A percentile compares a stretch with the other conserved stretches of the same genome.
Conservation (phyloP, 1,140 invertebrate species). For the Agrypnia vestita region DNA sequence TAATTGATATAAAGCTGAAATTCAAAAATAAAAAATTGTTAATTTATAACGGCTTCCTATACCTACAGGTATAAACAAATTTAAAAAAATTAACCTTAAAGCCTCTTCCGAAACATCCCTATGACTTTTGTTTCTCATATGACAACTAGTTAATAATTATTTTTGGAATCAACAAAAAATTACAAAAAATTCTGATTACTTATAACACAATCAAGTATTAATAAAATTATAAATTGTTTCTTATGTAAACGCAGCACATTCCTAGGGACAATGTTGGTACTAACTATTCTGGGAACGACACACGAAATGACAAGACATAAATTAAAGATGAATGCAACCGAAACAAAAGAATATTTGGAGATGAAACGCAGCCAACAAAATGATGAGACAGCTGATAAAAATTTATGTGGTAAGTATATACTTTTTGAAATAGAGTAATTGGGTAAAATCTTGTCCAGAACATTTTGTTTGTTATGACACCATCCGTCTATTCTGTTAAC, state of each 20-base stretch:
- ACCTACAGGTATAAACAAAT: too few species aligned
- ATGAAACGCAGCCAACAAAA: background rate
- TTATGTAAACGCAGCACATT: constrained; percentile 3
- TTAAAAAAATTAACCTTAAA: background rate
- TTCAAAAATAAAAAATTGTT: too few species aligned
- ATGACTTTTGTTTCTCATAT: background rate
- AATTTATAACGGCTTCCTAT: too few species aligned
- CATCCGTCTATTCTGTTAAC: too few species aligned
- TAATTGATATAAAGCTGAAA: too few species aligned
- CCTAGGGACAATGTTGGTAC: background rate
- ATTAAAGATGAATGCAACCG: constrained; percentile 68
- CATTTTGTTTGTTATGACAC: too few species aligned
- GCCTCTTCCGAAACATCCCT: background rate
- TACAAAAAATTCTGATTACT: background rate
- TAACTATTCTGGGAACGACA: constrained; percentile 26
- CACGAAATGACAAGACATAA: constrained; percentile 28
- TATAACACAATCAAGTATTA: background rate
- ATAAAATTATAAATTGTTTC: background rate
- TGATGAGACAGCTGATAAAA: background rate
- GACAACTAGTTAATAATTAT: background rate
- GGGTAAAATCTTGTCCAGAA: too few species aligned
- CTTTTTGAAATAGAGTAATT: constrained; percentile 68
- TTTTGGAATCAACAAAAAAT: background rate
- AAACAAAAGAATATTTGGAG: background rate
- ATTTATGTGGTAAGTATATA: constrained; percentile 61